Evolutionary conservation across 2,797 vertebrate genomes (phyloP).

Genomic region (Chromobotia macracanthus): DNA sequence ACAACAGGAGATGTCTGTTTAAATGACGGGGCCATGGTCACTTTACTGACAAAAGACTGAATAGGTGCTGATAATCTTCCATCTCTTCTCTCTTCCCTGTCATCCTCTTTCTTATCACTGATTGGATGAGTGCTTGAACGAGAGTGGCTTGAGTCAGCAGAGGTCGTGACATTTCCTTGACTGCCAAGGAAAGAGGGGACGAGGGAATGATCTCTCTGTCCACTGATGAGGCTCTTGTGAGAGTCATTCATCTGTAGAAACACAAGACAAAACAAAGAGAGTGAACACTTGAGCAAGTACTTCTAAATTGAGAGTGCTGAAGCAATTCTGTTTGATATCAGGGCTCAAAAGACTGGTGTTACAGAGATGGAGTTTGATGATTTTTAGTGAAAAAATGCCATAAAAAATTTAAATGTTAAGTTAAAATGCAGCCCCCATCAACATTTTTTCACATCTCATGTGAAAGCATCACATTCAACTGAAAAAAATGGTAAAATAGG

Average conservation of each 20-base stretch:
- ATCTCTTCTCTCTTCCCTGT: slow-evolving; percentile 44
- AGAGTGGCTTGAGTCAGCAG: slow-evolving; percentile 65
- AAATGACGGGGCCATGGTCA: slow-evolving; percentile 1
- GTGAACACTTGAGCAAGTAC: background rate
- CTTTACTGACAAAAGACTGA: slow-evolving; percentile 44
- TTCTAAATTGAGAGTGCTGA: background rate
- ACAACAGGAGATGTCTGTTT: slow-evolving; percentile 14
- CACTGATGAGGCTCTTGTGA: slow-evolving; percentile 74
- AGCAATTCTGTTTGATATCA: background rate
- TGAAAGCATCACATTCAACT: too few species aligned
- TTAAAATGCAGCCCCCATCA: too few species aligned
- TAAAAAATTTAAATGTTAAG: too few species aligned
- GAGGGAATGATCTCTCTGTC: slow-evolving; percentile 63
- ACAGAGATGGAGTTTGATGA: too few species aligned
- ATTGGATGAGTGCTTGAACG: slow-evolving; percentile 55
- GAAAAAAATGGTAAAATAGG: too few species aligned
- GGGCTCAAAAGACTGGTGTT: too few species aligned
- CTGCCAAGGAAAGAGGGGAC: slow-evolving; percentile 63
- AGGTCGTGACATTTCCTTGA: slow-evolving; percentile 67
- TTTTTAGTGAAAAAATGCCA: too few species aligned
- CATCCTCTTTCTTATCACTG: slow-evolving; percentile 63
- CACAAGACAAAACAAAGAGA: slow-evolving; percentile 47
- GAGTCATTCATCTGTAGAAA: slow-evolving; percentile 80
- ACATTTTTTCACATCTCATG: too few species aligned
- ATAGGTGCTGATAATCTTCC: slow-evolving; percentile 49